Evolutionary conservation across 2,888 invertebrate genomes (phyloP).

Genomic region (Seira sanloemensis): DNA sequence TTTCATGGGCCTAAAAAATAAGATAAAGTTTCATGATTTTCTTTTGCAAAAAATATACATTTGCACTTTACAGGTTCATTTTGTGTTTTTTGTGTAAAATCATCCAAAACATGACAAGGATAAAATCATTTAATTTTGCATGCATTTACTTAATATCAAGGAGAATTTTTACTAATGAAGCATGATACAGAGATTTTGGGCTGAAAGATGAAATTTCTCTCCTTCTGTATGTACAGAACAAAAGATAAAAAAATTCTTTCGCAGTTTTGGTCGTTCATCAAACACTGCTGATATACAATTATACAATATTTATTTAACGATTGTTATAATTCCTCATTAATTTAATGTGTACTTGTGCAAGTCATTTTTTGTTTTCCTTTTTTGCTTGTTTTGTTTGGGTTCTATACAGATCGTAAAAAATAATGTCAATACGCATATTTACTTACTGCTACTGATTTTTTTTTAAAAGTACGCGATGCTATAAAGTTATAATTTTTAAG

Average conservation of each 20-base stretch:
- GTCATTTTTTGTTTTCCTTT: constrained; percentile 47
- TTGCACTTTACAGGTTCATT: background rate
- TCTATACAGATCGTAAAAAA: background rate
- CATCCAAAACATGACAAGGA: background rate
- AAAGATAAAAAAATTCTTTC: background rate
- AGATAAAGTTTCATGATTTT: background rate
- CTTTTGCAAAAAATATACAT: too few relatives aligned
- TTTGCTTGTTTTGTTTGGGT: constrained; percentile 31
- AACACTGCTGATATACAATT: constrained; percentile 5
- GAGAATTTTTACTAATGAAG: background rate
- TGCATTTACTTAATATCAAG: background rate
- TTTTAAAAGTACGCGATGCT: background rate
- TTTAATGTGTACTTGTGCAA: constrained; percentile 31
- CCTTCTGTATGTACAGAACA: too few relatives aligned
- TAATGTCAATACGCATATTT: background rate
- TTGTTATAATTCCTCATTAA: background rate
- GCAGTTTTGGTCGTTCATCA: background rate
- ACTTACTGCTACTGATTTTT: background rate
- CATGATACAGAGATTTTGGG: constrained; percentile 10
- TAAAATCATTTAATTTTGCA: background rate
- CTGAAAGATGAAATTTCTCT: too few relatives aligned
- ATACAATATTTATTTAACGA: constrained; percentile 23
- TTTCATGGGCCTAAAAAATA: too few relatives aligned
- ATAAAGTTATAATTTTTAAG: background rate
- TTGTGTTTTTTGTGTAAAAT: constrained; percentile 23